Base-by-base conservation (phyloP, 2,797 vertebrate species). In the Alcedo quadribrachys region DNA sequence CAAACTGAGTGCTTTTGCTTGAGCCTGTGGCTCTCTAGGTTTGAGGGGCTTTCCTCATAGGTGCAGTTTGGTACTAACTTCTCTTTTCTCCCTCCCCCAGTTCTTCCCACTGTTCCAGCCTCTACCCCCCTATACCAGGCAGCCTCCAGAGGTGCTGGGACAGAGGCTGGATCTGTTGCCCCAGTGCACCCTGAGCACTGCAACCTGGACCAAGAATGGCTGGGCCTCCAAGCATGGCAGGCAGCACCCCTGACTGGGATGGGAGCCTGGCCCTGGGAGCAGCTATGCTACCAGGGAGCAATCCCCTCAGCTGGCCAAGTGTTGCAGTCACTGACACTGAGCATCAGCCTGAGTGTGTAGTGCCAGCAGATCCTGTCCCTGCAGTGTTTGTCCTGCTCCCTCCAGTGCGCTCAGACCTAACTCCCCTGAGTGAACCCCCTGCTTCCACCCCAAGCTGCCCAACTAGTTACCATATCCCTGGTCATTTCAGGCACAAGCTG, bases 111-210 rank as follows among this genome's bases (percentile, higher is more conserved):
- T 68, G 82, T 86, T 88, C 42, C 62, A 93, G 67, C 51, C 53
- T 89, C 90, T 92, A n/a, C 25, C 37, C 6, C 88, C 55, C 53
- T 5, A 0, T 78, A 58, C 62, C 65, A 79, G 55, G 35, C 86
- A 82, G 79, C 13, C 37, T 43, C 54, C 46, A 71, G 91, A 85
- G 70, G 70, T 92, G 85, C 55, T 91, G 87, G 92, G 71, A 69
- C 85, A 81, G 92, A 85, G 74, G 81, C 83, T 73, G 81, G 82
- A 91, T 45, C 92, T 2, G 1, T 85, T 93, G 65, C 65, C 87
- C 67, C 35, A 80, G 60, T 15, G 1, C 45, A 67, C 22, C 63
- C 74, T 54, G 65, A 69, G 40, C 63, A 46, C 80, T 81, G 82
- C 80, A 77, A n/a, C 67, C 54, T 76, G 78, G 30, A 81, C 25